Evolutionary conservation across 1,140 invertebrate species (phyloP).

Genomic region (Drosophila nigrodunni): DNA sequence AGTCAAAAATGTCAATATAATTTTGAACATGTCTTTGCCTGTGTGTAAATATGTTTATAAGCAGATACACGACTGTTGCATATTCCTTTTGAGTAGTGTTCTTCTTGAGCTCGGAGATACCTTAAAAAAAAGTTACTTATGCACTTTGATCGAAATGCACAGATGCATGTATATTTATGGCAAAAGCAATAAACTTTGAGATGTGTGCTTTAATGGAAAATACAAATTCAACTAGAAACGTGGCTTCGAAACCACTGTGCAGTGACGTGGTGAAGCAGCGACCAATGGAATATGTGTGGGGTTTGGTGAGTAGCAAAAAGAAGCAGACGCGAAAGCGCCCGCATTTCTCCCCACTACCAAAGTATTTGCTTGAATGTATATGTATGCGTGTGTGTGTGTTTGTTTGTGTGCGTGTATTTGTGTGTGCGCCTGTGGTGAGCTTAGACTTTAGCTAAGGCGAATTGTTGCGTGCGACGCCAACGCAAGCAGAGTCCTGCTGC

Average conservation of each 20-base stretch:
- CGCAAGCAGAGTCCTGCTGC: constrained; percentile 41
- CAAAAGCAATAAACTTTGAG: background rate
- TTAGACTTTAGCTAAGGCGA: constrained; percentile 71
- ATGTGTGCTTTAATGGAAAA: background rate
- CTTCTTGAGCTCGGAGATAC: background rate
- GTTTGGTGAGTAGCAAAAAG: constrained; percentile 27
- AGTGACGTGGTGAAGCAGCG: constrained; percentile 41
- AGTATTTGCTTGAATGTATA: background rate
- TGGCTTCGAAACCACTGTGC: constrained; percentile 59
- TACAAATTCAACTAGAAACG: constrained; percentile 9
- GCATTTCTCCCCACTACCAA: constrained; percentile 18
- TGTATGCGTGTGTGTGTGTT: background rate
- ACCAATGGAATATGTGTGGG: constrained; percentile 7
- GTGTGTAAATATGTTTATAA: background rate
- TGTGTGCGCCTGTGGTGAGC: constrained; percentile 46
- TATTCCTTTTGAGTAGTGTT: background rate
- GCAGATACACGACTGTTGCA: constrained; percentile 15
- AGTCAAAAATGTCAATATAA: no score
- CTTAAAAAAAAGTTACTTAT: background rate
- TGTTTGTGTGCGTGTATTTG: constrained; percentile 31
- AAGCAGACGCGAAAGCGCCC: constrained; percentile 36
- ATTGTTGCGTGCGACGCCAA: constrained; percentile 71
- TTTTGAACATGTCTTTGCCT: no score
- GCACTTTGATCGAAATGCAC: no score
- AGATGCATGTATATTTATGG: no score